Evolutionary conservation across 1,140 invertebrate species (phyloP), one percentile per base, ranked within the genome.

Genomic region (Sarcophaga bullata): DNA sequence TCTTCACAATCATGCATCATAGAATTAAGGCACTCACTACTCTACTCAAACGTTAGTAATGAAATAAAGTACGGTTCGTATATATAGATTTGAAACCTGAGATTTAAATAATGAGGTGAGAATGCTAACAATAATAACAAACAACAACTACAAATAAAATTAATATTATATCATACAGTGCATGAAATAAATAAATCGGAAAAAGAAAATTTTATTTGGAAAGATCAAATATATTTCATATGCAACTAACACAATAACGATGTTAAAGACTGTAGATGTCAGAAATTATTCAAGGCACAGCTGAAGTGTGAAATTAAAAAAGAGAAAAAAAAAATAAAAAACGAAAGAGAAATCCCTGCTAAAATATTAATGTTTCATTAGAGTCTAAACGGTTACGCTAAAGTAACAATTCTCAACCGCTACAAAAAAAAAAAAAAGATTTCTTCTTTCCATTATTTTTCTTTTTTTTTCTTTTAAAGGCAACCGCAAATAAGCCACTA

Each of bases 101-200:
- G 15, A 50, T 78, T 78, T 78, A 52, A 78, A 78, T 78, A 78
- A 78, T 48, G 5, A 50, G 49, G 48, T 78, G 75, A 78, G 49
- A 78, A 50, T 52, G 17, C 17, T 72, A 0, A 19, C 19, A 52
- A 52, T 1, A 52, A 52, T 3, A 13, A 10, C 17, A 68, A 68
- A 68, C 62, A 68, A 37, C 25, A 37, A 37, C 25, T 37, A 37
- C 25, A 37, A 37, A 37, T 17, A 72, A 72, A 72, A 72, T 54
- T 19, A 17, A 25, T 25, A 25, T 25, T 72, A n/a, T 6, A 13
- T 19, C 1, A 15, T 19, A 25, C 62, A 72, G 17, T 19, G 62
- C 4, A 37, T 4, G 25, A 37, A 37, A 37, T 37, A 37, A 37
- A 37, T 37, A 37, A 37, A 37, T n/a, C n/a, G n/a, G n/a, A 37